Percentiles rank a stretch among this genome's conserved stretches.
These are phyloP conservation scores for Parnassius mnemosyne DNA, from an alignment of 2,888 invertebrate genomes.

Conservation along the genomic window DNA sequence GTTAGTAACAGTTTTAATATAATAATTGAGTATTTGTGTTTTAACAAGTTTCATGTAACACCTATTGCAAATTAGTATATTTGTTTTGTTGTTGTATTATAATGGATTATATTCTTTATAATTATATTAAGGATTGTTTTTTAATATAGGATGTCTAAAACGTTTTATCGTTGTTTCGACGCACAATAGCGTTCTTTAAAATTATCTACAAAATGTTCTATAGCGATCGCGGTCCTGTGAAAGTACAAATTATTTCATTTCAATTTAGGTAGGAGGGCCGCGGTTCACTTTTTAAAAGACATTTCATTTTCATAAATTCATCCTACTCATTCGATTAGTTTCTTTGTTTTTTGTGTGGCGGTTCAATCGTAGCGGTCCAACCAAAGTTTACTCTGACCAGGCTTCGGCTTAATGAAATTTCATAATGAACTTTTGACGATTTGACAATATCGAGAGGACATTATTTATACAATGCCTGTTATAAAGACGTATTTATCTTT, in stretches of 20 bases:
- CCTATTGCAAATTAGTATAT: constrained; percentile 57
- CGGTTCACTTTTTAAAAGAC: constrained; percentile 57
- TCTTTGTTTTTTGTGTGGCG: constrained; percentile 5
- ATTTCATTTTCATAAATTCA: constrained; percentile 50
- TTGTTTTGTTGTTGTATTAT: constrained; percentile 78
- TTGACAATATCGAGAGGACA: constrained; percentile 47
- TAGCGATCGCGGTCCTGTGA: constrained; percentile 49
- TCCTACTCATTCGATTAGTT: constrained; percentile 39
- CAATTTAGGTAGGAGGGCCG: constrained; percentile 64
- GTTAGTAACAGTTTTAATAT: constrained; percentile 29
- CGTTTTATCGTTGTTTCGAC: constrained; percentile 42
- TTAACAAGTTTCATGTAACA: constrained; percentile 41
- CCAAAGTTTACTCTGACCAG: constrained; percentile 61
- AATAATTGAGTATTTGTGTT: constrained; percentile 75
- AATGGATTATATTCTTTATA: constrained; percentile 72
- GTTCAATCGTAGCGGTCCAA: constrained; percentile 34
- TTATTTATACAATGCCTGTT: constrained; percentile 46
- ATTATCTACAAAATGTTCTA: constrained; percentile 30
- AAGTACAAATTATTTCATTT: constrained; percentile 76
- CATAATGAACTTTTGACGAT: constrained; percentile 63
- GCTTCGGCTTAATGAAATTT: constrained; percentile 59
- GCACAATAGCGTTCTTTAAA: constrained; percentile 18
- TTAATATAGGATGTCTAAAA: constrained; percentile 54
- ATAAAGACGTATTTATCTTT: constrained; percentile 32
- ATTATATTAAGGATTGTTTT: constrained; percentile 63